A percentile compares a stretch with the other conserved stretches of the same genome.
Conservation (phyloP, 64 coral and sea anemone species). For the Cladopsammia gracilis region DNA sequence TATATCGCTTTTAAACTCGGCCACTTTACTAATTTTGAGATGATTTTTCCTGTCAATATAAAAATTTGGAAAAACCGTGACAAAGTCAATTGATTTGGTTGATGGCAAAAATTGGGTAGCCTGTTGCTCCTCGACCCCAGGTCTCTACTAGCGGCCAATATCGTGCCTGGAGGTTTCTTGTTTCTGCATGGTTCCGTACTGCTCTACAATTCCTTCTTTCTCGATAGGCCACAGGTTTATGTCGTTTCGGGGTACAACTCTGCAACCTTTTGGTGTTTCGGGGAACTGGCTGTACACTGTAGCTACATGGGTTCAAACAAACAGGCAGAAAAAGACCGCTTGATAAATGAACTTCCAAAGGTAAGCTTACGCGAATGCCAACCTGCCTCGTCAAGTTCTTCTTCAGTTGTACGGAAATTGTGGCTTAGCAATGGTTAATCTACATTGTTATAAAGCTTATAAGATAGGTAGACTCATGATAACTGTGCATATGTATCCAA, state of each 20-base stretch:
- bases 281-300: not conserved
- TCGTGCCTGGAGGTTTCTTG: not conserved
- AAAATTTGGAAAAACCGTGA: too few relatives aligned
- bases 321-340: constrained; percentile 12
- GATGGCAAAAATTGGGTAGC: not conserved
- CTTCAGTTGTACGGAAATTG: too few relatives aligned
- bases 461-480: too few relatives aligned
- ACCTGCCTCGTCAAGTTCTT: not conserved
- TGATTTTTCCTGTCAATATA: too few relatives aligned
- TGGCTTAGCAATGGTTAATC: too few relatives aligned
- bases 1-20: too few relatives aligned
- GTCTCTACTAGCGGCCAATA: not conserved
- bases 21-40: too few relatives aligned
- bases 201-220: too few relatives aligned
- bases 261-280: not conserved
- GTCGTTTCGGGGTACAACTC: not conserved
- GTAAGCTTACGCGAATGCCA: not conserved
- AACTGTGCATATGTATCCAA: too few relatives aligned
- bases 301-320: not conserved
- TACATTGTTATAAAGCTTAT: too few relatives aligned
- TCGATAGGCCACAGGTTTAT: not conserved
- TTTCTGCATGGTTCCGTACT: too few relatives aligned
- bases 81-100: too few relatives aligned
- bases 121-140: constrained; percentile 1
- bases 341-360: constrained; percentile 44